Percentiles rank a stretch among this genome's conserved stretches.
Evolutionary conservation across 2,888 invertebrate species (phyloP).

Genomic region (Timandra comae): DNA sequence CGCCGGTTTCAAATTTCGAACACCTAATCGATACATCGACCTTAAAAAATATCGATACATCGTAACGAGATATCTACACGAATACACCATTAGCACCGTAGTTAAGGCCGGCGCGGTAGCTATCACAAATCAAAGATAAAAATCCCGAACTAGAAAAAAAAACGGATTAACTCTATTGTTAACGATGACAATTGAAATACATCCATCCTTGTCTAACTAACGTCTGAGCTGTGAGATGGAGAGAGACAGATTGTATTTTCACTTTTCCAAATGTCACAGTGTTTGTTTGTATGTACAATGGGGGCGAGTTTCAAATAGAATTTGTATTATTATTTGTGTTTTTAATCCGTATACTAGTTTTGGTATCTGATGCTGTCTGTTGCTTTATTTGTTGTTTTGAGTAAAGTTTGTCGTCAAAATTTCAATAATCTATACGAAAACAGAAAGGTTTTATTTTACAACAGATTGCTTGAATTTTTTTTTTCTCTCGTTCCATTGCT

Average conservation of each 20-base stretch:
- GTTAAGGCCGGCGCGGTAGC: slow-evolving; percentile 55
- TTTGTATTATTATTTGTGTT: slow-evolving; percentile 60
- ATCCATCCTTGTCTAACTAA: slow-evolving; percentile 50
- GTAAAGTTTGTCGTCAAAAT: too few species aligned
- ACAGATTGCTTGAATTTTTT: too few species aligned
- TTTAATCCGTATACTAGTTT: slow-evolving; percentile 56
- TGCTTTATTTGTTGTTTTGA: not conserved
- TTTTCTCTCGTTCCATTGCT: too few species aligned
- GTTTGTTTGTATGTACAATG: slow-evolving; percentile 64
- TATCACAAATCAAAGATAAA: slow-evolving; percentile 65
- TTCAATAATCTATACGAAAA: too few species aligned
- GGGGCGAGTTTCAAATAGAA: slow-evolving; percentile 51
- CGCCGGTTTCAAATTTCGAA: slow-evolving; percentile 31
- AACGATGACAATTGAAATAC: slow-evolving; percentile 63
- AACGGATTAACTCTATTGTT: slow-evolving; percentile 71
- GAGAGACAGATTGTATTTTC: slow-evolving; percentile 59
- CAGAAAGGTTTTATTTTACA: too few species aligned
- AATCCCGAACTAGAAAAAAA: slow-evolving; percentile 51
- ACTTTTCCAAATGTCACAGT: slow-evolving; percentile 73
- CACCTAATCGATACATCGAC: slow-evolving; percentile 28
- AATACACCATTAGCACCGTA: slow-evolving; percentile 65
- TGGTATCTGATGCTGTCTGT: slow-evolving; percentile 9
- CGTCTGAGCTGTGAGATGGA: slow-evolving; percentile 24
- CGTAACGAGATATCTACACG: slow-evolving; percentile 64
- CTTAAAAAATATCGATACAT: slow-evolving; percentile 46